Conservation (phyloP, 2,113 vertebrate genomes). For the Perca schrenkii region DNA sequence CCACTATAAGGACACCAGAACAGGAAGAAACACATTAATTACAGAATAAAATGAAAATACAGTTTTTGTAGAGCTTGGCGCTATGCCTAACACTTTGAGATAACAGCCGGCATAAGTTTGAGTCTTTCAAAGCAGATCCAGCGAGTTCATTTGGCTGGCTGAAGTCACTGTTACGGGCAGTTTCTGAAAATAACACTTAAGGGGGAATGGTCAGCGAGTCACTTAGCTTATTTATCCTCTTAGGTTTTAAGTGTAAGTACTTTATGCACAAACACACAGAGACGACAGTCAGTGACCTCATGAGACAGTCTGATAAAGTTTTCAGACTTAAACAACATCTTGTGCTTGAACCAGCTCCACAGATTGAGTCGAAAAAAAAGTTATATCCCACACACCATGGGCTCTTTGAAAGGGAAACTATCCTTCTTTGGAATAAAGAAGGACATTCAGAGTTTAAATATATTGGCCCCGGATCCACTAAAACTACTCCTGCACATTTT, state of each 20-base stretch:
- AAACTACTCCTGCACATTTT: constrained; percentile 17
- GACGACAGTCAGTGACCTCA: constrained; percentile 52
- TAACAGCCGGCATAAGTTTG: constrained; percentile 35
- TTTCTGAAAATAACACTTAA: constrained; percentile 47
- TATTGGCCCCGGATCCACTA: constrained; percentile 4
- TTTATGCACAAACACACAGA: constrained; percentile 51
- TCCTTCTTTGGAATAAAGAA: constrained; percentile 12
- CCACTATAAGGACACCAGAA: constrained; percentile 25
- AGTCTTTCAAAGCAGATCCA: constrained; percentile 38
- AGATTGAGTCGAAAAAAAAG: constrained; percentile 6
- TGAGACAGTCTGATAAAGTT: constrained; percentile 57
- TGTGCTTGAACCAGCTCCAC: constrained; percentile 41
- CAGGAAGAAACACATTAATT: constrained; percentile 50
- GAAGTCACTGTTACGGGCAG: constrained; percentile 21
- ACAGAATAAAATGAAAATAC: constrained; percentile 20
- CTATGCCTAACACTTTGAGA: constrained; percentile 24
- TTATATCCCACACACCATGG: constrained; percentile 22
- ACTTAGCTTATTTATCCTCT: constrained; percentile 42
- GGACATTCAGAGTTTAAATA: constrained; percentile 29
- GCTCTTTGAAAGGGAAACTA: constrained; percentile 30
- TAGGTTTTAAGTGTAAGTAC: constrained; percentile 30
- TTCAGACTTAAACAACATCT: constrained; percentile 58
- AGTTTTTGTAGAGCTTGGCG: constrained; percentile 42
- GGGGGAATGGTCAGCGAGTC: constrained; percentile 44
- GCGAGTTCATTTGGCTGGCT: constrained; percentile 16